Conservation (phyloP, 1,140 invertebrate species). For the Drosophila watanabei region DNA sequence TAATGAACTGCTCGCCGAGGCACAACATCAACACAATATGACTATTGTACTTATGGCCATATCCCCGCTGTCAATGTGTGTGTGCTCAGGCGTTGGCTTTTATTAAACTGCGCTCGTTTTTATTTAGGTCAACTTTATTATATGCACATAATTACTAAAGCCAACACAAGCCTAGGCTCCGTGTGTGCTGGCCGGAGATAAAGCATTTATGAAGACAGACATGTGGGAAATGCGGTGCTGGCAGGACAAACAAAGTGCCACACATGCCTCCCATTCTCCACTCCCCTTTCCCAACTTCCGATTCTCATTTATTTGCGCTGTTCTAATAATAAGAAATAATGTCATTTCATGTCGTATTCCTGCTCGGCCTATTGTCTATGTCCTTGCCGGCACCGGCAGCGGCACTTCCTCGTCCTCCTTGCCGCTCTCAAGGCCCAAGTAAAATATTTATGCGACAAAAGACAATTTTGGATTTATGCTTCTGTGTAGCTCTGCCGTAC, state of each 20-base stretch:
- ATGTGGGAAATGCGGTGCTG: constrained; percentile 68
- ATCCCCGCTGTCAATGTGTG: constrained; percentile 6
- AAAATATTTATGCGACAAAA: constrained; percentile 84
- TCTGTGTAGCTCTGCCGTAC: constrained; percentile 21
- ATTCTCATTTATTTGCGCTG: constrained; percentile 76
- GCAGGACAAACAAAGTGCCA: constrained; percentile 50
- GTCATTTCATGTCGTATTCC: constrained; percentile 60
- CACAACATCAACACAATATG: constrained; percentile 46
- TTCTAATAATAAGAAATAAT: constrained; percentile 84
- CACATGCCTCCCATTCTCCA: constrained; percentile 16
- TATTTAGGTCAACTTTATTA: constrained; percentile 81
- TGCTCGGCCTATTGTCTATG: constrained; percentile 66
- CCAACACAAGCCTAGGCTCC: constrained; percentile 53
- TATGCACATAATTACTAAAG: constrained; percentile 82
- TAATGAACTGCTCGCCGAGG: constrained; percentile 63
- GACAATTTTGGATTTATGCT: constrained; percentile 83
- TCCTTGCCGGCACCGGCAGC: constrained; percentile 5
- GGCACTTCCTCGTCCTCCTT: neutral
- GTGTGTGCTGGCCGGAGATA: constrained; percentile 69
- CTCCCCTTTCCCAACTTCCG: constrained; percentile 33
- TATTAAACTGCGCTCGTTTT: constrained; percentile 43
- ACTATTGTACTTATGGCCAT: constrained; percentile 29
- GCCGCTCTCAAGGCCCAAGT: constrained; percentile 54
- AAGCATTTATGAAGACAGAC: constrained; percentile 79
- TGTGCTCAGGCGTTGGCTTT: constrained; percentile 28